phyloP scores from a whole-genome alignment of 2,113 vertebrate species.

The Mus pahari region DNA sequence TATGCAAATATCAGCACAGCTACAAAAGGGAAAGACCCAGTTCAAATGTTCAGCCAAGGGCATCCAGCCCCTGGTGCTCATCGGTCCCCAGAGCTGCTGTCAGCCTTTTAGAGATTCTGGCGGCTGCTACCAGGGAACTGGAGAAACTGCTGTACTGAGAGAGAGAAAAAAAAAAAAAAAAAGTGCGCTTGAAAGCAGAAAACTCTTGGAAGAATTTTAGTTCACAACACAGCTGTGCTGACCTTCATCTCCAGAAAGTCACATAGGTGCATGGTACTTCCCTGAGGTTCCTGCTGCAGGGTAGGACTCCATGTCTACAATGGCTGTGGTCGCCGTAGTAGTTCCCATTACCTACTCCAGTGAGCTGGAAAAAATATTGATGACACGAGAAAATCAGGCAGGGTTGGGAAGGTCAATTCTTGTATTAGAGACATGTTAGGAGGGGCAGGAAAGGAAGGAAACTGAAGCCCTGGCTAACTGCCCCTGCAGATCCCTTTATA shows the following conservation, averaged over 20 bases:
- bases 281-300: not conserved
- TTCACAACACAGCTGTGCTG: not conserved
- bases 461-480: not conserved
- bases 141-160: not conserved
- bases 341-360: not conserved
- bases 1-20: not conserved
- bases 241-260: not conserved
- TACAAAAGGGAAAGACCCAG: not conserved
- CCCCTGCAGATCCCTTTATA: too few relatives aligned
- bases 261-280: not conserved
- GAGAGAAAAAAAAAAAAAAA: too few relatives aligned
- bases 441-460: not conserved
- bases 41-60: not conserved
- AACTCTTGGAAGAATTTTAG: not conserved
- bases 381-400: not conserved
- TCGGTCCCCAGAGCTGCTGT: accelerated
- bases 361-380: not conserved
- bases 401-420: not conserved
- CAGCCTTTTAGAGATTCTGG: not conserved
- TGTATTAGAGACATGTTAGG: not conserved
- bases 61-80: not conserved
- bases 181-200: not conserved
- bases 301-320: not conserved
- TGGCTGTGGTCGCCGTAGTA: not conserved
- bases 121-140: not conserved